Evolutionary conservation across 1,140 invertebrate genomes (phyloP), one percentile per base, ranked within the genome.

Genomic region (Cecropterus lyciades): DNA sequence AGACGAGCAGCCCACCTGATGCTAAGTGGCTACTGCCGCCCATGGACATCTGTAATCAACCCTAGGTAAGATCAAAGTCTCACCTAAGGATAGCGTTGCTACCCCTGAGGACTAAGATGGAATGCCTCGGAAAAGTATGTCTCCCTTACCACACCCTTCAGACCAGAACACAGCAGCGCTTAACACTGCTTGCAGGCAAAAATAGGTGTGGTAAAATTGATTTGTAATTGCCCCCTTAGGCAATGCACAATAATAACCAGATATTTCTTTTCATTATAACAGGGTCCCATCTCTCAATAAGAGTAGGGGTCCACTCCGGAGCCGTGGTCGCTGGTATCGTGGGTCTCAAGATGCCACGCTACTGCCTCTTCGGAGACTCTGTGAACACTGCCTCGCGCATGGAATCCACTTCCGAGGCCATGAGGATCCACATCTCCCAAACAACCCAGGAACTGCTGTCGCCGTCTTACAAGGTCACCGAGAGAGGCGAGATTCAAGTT

Each of bases 361-460:
- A 98, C 89, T 98, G 97, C 79, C 91, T 99, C 0, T 99, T 99
- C 80, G 98, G 98, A 0, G 98, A 99, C 80, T 96, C 97, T 0
- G 98, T 98, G 0, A 98, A 98, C 82, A 98, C 97, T 5, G 97
- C 97, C 3, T 97, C 97, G 0, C 89, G 97, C 16, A 98, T 98
- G 97, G 98, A 99, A 83, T 97, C 97, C 0, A 98, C 97, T 0
- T 97, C 97, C 62, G 95, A 96, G 82, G 95, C 97, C 0, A 98
- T 98, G 96, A 97, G 97, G 90, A 97, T 99, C 70, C 98, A 99
- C 80, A 97, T 99, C 73, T 98, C 98, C 0, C 95, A 99, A 80
- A 95, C 96, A 0, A 99, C 98, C 0, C 95, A 94, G 76, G 94
- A 96, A 71, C 91, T 97, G 4, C 91, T 99, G 4, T 95, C 96